A percentile compares a stretch with the other conserved stretches of the same genome.
Conservation (phyloP, 30 jellyfish, hydroid and myxozoan genomes). For the Hydra vulgaris region DNA sequence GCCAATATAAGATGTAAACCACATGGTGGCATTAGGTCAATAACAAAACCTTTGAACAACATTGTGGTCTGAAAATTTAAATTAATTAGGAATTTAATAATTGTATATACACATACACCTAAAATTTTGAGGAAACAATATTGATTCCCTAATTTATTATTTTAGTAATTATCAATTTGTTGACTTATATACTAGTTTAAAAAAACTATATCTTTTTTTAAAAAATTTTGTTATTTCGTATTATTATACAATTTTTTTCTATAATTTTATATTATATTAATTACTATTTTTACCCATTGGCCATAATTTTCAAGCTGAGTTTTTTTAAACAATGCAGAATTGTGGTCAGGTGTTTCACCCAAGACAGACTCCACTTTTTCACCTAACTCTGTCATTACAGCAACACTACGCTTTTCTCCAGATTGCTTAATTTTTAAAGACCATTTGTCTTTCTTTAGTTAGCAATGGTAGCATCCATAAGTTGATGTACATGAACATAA, state of each 20-base stretch:
- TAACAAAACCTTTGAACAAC: not conserved
- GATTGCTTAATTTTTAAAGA: not conserved
- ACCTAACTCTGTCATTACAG: not conserved
- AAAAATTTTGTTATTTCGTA: not conserved
- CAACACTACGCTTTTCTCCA: not conserved
- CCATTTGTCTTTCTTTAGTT: conserved; percentile 1
- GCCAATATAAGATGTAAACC: conserved; percentile 15
- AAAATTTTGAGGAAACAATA: no score
- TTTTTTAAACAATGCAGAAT: not conserved
- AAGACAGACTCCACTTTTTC: conserved; percentile 1
- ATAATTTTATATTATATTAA: not conserved
- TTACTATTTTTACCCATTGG: conserved; percentile 14
- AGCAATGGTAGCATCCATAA: conserved; percentile 19
- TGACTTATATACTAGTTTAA: not conserved
- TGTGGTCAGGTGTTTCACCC: conserved; percentile 11
- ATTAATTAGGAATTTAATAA: not conserved
- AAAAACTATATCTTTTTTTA: no score
- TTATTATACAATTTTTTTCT: no score
- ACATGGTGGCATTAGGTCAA: conserved; percentile 16
- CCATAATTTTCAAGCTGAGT: conserved; percentile 4
- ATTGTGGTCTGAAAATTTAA: not conserved
- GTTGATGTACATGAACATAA: conserved; percentile 19
- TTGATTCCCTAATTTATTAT: no score
- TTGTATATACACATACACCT: not conserved
- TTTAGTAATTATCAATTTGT: no score